Conservation (phyloP, 2,113 vertebrate genomes). For the Grantiella picta region DNA sequence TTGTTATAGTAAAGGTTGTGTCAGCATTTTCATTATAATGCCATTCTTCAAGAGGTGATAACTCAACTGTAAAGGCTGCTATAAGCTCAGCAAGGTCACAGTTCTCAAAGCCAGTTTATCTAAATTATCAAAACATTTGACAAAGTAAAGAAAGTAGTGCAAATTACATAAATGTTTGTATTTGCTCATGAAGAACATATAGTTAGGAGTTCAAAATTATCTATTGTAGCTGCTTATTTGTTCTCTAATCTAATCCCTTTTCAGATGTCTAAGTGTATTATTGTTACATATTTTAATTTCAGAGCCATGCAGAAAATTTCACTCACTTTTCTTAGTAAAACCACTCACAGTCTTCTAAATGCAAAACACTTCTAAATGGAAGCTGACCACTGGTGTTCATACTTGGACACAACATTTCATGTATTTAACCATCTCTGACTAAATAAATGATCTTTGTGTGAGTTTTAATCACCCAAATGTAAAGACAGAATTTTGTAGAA, state of each 20-base stretch:
- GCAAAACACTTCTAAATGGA: not conserved
- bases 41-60: constrained; percentile 14
- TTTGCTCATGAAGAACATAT: not conserved
- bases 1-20: constrained; percentile 12
- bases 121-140: not conserved
- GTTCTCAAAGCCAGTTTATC: not conserved
- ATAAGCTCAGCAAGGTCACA: not conserved
- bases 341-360: not conserved
- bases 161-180: not conserved
- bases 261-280: not conserved
- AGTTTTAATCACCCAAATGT: not conserved
- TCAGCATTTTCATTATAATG: constrained; percentile 53
- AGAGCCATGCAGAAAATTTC: not conserved
- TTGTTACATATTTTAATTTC: not conserved
- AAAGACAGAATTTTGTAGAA: not conserved
- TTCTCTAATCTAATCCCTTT: not conserved
- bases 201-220: not conserved
- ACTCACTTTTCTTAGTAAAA: not conserved
- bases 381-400: not conserved
- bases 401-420: not conserved
- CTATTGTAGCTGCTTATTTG: not conserved
- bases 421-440: not conserved
- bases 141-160: not conserved
- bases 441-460: not conserved
- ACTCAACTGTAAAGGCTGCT: constrained; percentile 22